These are phyloP conservation scores for Puntigrus tetrazona DNA, from an alignment of 2,113 vertebrate genomes.

Conservation along the genomic window DNA sequence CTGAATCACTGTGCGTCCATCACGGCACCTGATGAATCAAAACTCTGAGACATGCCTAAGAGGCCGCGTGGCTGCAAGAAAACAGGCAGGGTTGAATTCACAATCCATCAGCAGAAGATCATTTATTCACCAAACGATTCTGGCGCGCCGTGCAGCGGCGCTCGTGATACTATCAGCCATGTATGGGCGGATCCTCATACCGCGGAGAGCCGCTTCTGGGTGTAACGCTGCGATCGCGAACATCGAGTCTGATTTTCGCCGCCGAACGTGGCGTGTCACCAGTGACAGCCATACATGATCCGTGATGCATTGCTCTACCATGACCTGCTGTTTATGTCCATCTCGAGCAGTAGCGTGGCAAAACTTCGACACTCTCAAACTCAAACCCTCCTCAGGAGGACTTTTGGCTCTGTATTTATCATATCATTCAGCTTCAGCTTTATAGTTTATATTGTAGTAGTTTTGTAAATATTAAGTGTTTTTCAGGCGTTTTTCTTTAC, in stretches of 20 bases:
- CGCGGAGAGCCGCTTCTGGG: neutral
- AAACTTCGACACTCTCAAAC: too few relatives aligned
- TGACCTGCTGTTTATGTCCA: neutral
- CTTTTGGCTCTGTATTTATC: too few relatives aligned
- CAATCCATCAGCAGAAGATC: neutral
- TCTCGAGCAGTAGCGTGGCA: neutral
- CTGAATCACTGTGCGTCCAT: neutral
- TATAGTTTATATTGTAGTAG: too few relatives aligned
- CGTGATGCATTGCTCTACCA: neutral
- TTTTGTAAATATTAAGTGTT: too few relatives aligned
- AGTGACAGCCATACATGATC: conserved; percentile 27
- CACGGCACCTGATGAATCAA: conserved; percentile 94
- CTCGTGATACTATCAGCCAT: conserved; percentile 6
- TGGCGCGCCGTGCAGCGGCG: too few relatives aligned
- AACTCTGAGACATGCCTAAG: conserved; percentile 99
- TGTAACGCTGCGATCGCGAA: neutral
- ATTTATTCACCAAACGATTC: neutral
- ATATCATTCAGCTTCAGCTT: too few relatives aligned
- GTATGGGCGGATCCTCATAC: neutral
- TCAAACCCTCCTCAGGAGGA: too few relatives aligned
- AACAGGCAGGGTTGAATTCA: conserved; percentile 70
- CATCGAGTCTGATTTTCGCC: neutral
- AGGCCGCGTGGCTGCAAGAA: conserved; percentile 89
- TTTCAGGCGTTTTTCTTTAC: too few relatives aligned
- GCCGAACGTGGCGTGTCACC: neutral